These are phyloP conservation scores for Frieseomelitta varia DNA, from an alignment of 1,140 invertebrate species.

Conservation along the genomic window DNA sequence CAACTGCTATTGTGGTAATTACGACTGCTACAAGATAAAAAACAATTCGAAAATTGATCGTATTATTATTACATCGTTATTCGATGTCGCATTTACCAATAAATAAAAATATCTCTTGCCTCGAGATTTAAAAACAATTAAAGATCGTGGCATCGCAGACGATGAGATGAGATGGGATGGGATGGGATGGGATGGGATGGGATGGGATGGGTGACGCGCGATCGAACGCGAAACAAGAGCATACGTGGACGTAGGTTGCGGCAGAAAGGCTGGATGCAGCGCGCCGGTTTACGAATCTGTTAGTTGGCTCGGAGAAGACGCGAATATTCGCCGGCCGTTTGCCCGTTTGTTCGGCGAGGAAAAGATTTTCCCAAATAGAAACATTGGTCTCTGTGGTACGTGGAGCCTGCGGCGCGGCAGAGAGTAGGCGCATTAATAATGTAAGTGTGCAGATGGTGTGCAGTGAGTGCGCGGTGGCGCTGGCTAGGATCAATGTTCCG, in stretches of 20 bases:
- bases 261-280: too few relatives aligned
- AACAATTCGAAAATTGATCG: too few relatives aligned
- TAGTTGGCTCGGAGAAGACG: not conserved
- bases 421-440: conserved; percentile 78
- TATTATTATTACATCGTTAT: too few relatives aligned
- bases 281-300: not conserved
- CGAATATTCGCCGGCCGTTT: not conserved
- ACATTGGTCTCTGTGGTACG: conserved; percentile 50
- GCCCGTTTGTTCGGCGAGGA: not conserved
- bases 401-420: conserved; percentile 47
- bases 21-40: too few relatives aligned
- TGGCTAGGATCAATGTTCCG: conserved; percentile 75
- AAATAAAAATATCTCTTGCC: too few relatives aligned
- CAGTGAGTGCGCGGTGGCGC: conserved; percentile 69
- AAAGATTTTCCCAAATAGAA: conserved; percentile 65
- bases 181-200: too few relatives aligned
- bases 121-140: too few relatives aligned
- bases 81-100: too few relatives aligned
- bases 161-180: too few relatives aligned
- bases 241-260: not conserved
- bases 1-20: too few relatives aligned
- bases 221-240: not conserved
- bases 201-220: too few relatives aligned
- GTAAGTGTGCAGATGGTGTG: conserved; percentile 75
- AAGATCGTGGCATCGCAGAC: too few relatives aligned